Evolutionary conservation across 2,113 vertebrate species (phyloP).

Genomic region (Dasyurus viverrinus): DNA sequence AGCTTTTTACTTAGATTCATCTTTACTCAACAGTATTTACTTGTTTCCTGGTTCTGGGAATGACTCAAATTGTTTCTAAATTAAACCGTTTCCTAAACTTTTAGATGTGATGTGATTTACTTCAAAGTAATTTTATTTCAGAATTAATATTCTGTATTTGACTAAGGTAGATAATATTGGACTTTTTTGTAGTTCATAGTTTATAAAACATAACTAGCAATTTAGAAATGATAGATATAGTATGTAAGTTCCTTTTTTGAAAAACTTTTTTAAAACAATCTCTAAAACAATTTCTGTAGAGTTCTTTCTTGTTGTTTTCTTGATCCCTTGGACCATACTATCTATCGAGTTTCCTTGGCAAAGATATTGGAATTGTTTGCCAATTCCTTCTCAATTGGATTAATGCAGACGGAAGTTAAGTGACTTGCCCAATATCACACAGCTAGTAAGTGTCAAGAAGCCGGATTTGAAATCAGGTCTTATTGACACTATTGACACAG

Average conservation of each 20-base stretch:
- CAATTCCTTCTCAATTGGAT: not conserved
- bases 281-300: not conserved
- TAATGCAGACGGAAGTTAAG: not conserved
- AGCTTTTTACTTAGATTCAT: conserved; percentile 42
- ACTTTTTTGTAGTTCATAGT: conserved; percentile 3
- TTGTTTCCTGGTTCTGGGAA: not conserved
- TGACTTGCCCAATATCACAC: not conserved
- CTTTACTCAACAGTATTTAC: conserved; percentile 32
- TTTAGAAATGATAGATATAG: conserved; percentile 35
- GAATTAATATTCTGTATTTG: conserved; percentile 40
- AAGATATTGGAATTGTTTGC: not conserved
- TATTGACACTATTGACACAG: not conserved
- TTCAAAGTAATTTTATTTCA: conserved; percentile 52
- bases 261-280: conserved; percentile 8
- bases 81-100: not conserved
- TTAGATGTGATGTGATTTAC: conserved; percentile 33
- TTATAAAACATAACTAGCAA: conserved; percentile 3
- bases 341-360: not conserved
- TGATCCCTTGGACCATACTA: not conserved
- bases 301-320: not conserved
- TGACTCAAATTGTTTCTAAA: not conserved
- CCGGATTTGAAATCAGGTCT: not conserved
- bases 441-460: not conserved
- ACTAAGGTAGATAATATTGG: conserved; percentile 53
- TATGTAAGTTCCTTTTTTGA: conserved; percentile 32